Percentiles rank a stretch among this genome's conserved stretches.
phyloP scores from a whole-genome alignment of 2,113 vertebrate species.

The Megaceryle maxima region DNA sequence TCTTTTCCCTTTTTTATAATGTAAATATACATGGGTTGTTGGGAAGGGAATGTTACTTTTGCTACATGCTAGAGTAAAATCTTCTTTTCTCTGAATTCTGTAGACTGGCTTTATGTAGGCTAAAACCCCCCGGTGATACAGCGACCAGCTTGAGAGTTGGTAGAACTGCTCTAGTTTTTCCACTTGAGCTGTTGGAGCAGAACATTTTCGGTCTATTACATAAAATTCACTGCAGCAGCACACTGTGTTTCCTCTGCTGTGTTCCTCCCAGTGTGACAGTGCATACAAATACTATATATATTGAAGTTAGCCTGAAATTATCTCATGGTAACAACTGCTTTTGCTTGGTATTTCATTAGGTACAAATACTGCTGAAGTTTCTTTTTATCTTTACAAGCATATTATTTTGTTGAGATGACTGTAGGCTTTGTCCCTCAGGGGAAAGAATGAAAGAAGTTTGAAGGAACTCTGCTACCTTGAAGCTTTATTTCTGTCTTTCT shows the following conservation, averaged over 20 bases:
- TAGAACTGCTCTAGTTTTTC: slow-evolving; percentile 17
- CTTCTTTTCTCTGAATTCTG: neutral
- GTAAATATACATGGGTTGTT: neutral
- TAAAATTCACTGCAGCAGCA: neutral
- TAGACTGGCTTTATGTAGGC: neutral
- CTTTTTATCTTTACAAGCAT: neutral
- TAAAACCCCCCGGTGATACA: neutral
- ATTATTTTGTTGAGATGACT: neutral
- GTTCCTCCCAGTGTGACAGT: neutral
- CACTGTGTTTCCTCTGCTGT: neutral
- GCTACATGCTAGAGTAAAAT: neutral
- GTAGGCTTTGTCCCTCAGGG: neutral
- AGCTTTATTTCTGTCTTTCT: neutral
- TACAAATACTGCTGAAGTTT: neutral
- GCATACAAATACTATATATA: neutral
- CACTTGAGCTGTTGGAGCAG: neutral
- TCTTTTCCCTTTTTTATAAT: neutral
- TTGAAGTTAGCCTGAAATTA: neutral
- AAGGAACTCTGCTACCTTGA: neutral
- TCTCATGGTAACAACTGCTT: neutral
- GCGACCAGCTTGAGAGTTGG: neutral
- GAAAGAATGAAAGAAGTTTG: neutral
- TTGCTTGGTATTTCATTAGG: neutral
- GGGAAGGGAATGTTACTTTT: neutral
- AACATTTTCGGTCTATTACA: neutral